Base-by-base conservation (phyloP, 1,140 invertebrate genomes). In the Onthophagus taurus region DNA sequence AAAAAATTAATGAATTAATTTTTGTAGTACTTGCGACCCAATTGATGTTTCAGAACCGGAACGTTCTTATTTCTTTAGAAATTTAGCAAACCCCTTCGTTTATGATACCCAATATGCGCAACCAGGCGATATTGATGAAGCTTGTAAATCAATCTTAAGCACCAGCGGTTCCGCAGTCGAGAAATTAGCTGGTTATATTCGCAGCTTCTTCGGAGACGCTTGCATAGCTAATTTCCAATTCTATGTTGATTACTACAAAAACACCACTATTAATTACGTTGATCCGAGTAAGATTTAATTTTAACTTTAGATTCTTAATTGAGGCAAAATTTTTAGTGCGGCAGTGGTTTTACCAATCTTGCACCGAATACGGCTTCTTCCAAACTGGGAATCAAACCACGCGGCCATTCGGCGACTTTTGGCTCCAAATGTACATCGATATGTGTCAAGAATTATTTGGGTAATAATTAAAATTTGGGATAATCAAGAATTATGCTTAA, bases 301-400 rank as follows among this genome's bases (percentile, higher is more conserved):
- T 33, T 33, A 2, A 7, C 17, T 33, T 3, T 11, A 33, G 13
- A 14, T 33, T 33, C 11, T 6, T 26, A 26, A 26, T 7, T 26
- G n/a, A 26, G n/a, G 7, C 24, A 7, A n/a, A 33, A 36, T 13
- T 13, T 24, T 34, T 53, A 75, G 78, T 60, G 44, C 71, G 77
- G 7, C 75, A 77, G 20, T 89, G 85, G 85, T 72, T 68, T 21
- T 86, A 84, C 55, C 85, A 89, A 63, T 87, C 83, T 0, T 90
- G 86, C 62, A 80, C 78, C n/a, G 85, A 89, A 61, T 90, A 81
- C 54, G 85, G 83, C 17, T 89, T 78, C 64, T 89, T 75, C 63
- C 83, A 87, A 63, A 80, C 44, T 2, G 12, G 19, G n/a, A 34
- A 26, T 0, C 23, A 18, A n/a, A 23, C 34, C 1, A 26, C 0